A percentile compares a stretch with the other conserved stretches of the same genome.
Conservation (phyloP, 1,140 invertebrate genomes). For the Muscidifurax raptorellus region DNA sequence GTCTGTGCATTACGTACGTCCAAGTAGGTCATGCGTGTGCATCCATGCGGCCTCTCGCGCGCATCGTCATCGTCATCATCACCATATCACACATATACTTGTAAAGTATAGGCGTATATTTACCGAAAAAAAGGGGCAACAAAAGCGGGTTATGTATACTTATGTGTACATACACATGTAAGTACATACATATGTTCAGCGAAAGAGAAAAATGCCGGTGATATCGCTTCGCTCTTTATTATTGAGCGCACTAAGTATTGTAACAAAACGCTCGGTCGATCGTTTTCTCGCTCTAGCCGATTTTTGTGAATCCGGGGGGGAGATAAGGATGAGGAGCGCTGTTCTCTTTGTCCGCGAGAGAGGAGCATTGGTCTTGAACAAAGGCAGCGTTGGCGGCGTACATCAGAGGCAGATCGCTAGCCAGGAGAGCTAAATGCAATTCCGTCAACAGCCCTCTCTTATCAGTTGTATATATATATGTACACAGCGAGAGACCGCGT, state of each 20-base stretch:
- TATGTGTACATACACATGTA: neutral
- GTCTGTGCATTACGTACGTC: too few relatives aligned
- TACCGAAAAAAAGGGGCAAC: neutral
- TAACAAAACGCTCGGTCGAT: too few relatives aligned
- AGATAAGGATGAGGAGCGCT: neutral
- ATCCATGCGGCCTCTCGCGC: too few relatives aligned
- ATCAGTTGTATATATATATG: neutral
- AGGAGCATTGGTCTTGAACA: slow-evolving; percentile 51
- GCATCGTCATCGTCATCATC: too few relatives aligned
- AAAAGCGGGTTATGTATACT: neutral
- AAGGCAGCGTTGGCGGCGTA: slow-evolving; percentile 6
- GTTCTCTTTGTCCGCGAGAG: neutral
- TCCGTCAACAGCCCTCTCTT: slow-evolving; percentile 38
- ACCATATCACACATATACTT: too few relatives aligned
- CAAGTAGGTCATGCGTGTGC: too few relatives aligned
- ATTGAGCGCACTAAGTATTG: neutral
- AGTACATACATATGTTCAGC: neutral
- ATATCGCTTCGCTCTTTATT: neutral
- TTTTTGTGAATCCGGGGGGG: slow-evolving; percentile 2
- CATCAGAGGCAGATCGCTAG: neutral
- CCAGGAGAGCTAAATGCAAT: neutral
- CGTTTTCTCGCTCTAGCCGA: neutral
- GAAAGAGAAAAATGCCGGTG: too few relatives aligned
- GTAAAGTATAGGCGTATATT: too few relatives aligned
- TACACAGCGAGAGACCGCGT: neutral